Conservation (phyloP, 2,888 invertebrate genomes). For the Dioctria linearis region DNA sequence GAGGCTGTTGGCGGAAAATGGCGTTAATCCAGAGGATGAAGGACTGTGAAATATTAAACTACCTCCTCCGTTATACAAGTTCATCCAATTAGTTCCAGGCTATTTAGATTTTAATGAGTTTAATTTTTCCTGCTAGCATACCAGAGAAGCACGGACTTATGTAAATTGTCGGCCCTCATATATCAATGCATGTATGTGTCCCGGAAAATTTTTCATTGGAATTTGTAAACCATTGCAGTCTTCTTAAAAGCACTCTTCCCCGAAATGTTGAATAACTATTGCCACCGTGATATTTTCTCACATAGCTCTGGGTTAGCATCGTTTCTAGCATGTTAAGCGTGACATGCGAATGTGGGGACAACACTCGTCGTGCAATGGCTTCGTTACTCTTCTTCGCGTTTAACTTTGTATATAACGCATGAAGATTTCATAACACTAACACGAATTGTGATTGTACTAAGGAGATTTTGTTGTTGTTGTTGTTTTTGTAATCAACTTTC, state of each 20-base stretch:
- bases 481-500: conserved; percentile 30
- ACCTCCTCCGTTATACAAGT: background rate
- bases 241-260: background rate
- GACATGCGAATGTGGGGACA: no score
- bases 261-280: conserved; percentile 1
- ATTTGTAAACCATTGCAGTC: no score
- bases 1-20: conserved; percentile 5
- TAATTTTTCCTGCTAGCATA: background rate
- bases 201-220: no score
- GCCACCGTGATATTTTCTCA: conserved; percentile 12
- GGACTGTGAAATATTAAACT: background rate
- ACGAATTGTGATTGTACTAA: background rate
- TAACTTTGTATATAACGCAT: conserved; percentile 18
- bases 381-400: background rate
- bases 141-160: no score
- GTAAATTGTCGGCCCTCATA: no score
- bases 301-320: conserved; percentile 22
- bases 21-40: conserved; percentile 14
- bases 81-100: background rate
- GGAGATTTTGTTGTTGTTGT: background rate
- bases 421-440: conserved; percentile 24
- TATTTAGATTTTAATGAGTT: conserved; percentile 20
- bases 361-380: no score
- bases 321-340: background rate
- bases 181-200: no score